These are phyloP conservation scores for Gadopsis bispinosus DNA, from an alignment of 2,797 vertebrate species.

Conservation along the genomic window DNA sequence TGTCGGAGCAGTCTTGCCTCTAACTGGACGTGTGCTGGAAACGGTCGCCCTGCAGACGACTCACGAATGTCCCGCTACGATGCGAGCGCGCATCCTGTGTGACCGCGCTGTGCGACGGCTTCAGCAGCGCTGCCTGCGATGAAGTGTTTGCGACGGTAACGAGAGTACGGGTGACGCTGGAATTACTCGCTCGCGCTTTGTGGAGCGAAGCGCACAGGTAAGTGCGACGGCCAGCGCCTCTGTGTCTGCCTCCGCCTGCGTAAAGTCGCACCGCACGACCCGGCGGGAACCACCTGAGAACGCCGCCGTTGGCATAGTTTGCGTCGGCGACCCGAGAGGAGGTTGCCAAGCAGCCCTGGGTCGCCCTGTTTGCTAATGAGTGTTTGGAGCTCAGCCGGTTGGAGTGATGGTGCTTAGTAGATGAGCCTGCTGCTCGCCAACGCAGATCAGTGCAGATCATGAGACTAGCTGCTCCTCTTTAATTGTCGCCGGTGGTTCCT, in stretches of 20 bases:
- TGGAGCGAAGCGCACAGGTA: slow-evolving; percentile 28
- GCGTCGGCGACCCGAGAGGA: not conserved
- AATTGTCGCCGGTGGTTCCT: slow-evolving; percentile 12
- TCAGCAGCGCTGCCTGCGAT: not conserved
- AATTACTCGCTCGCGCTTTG: not conserved
- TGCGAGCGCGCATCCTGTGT: slow-evolving; percentile 2
- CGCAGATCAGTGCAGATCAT: slow-evolving; percentile 55
- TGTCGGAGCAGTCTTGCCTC: not conserved
- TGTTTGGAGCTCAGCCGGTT: slow-evolving; percentile 48
- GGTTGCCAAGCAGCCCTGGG: not conserved
- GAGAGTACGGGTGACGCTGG: not conserved
- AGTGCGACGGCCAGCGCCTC: slow-evolving; percentile 35
- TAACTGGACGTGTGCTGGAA: not conserved
- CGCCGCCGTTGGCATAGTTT: too few relatives aligned
- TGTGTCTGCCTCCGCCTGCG: slow-evolving; percentile 51
- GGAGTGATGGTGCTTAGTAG: slow-evolving; percentile 38
- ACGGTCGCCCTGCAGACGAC: not conserved
- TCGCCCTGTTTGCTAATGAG: slow-evolving; percentile 3
- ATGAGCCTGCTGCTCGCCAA: slow-evolving; percentile 15
- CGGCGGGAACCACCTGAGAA: not conserved
- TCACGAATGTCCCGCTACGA: not conserved
- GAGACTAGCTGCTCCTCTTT: slow-evolving; percentile 3
- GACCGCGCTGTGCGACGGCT: slow-evolving; percentile 14
- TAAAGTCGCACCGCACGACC: not conserved
- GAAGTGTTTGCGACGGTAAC: not conserved